Evolutionary conservation across 2,888 invertebrate species (phyloP), one percentile per base, ranked within the genome.

Genomic region (Rambutsinella grinnellia): DNA sequence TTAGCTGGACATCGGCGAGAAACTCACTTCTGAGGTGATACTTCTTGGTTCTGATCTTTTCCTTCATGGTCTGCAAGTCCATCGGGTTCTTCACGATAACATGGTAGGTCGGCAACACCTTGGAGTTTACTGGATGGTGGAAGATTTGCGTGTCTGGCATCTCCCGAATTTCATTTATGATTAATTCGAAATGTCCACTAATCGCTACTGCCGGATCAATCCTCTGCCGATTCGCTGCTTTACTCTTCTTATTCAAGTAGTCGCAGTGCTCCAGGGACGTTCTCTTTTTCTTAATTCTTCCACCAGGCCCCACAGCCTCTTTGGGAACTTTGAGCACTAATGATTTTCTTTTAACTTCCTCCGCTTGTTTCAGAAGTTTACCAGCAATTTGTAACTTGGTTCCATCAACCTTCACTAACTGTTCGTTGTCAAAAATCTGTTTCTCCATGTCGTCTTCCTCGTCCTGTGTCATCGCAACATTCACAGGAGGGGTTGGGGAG

Each of bases 21-120:
- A 99, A 99, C 83, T 96, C 95, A 86, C 97, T 97, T n/a, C 99
- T 90, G 82, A 94, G 95, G 85, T 95, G 95, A 86, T 99, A 99
- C 84, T 93, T 93, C 84, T 94, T 94, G 86, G 94, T 92, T 0
- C 95, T 89, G 19, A 96, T 88, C 86, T 94, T 94, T 84, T 97
- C 97, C 49, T 97, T 89, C 84, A 99, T 97, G 0, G 94, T 95
- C 87, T 98, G 98, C 65, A 99, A 89, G 86, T 99, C 99, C 96
- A 99, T 99, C 0, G 99, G 99, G 70, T 94, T 90, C 54, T 92
- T 91, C 23, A 99, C 91, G 70, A 98, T 95, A 81, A 93, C 92
- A 86, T 96, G 93, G 87, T 99, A 99, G 87, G 99, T 99, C 0
- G 95, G 93, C 6, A 98, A 61, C 15, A 69, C 93, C 89, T 97